A percentile compares a stretch with the other conserved stretches of the same genome.
These are phyloP conservation scores for Drosophila rufa DNA, from an alignment of 1,140 invertebrate species.

Conservation along the genomic window DNA sequence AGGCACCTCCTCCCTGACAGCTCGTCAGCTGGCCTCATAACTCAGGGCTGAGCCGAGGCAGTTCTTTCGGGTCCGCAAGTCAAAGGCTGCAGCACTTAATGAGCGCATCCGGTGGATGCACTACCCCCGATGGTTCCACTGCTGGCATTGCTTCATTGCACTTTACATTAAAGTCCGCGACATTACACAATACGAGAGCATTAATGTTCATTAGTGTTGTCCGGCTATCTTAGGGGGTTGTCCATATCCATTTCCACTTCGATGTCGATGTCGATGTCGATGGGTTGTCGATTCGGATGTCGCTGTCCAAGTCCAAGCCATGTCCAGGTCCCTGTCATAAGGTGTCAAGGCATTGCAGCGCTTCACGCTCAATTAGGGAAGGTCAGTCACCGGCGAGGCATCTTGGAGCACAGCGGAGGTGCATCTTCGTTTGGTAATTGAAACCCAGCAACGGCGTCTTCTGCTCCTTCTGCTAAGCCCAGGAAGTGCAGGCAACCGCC, in stretches of 20 bases:
- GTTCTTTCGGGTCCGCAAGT: slow-evolving; percentile 48
- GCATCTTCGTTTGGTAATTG: slow-evolving; percentile 61
- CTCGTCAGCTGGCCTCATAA: slow-evolving; percentile 81
- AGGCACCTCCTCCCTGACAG: slow-evolving; percentile 58
- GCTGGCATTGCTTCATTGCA: slow-evolving; percentile 81
- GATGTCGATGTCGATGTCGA: slow-evolving; percentile 19
- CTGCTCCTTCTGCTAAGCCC: slow-evolving; percentile 28
- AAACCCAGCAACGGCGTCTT: slow-evolving; percentile 47
- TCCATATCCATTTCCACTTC: slow-evolving; percentile 39
- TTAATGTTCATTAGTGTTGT: slow-evolving; percentile 72
- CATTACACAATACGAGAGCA: slow-evolving; percentile 73
- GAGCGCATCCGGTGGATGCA: slow-evolving; percentile 70
- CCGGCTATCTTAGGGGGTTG: slow-evolving; percentile 57
- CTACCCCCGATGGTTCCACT: slow-evolving; percentile 26
- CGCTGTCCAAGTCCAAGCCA: slow-evolving; percentile 24
- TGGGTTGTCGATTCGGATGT: slow-evolving; percentile 17
- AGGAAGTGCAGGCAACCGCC: slow-evolving; percentile 79
- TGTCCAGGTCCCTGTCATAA: slow-evolving; percentile 18
- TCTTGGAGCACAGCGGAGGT: slow-evolving; percentile 18
- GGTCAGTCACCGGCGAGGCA: slow-evolving; percentile 34
- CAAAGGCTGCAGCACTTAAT: slow-evolving; percentile 77
- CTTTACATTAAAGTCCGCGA: slow-evolving; percentile 81
- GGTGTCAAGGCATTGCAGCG: slow-evolving; percentile 59
- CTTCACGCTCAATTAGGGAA: slow-evolving; percentile 76
- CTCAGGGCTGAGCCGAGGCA: slow-evolving; percentile 44